Conservation (phyloP, 1,140 invertebrate species). For the Condylostylus longicornis region DNA sequence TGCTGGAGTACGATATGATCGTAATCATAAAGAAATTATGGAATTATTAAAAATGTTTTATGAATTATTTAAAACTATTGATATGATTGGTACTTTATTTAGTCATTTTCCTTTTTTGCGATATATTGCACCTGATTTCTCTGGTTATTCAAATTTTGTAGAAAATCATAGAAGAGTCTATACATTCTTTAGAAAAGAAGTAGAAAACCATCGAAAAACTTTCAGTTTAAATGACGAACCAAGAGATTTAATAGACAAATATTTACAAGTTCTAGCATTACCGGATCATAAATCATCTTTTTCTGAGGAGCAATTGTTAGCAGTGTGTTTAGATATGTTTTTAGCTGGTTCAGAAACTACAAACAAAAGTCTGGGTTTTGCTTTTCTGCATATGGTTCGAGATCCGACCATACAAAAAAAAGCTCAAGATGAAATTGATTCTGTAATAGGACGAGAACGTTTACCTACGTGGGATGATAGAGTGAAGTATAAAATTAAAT, state of each 20-base stretch:
- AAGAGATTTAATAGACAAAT: constrained; percentile 74
- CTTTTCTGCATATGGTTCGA: constrained; percentile 59
- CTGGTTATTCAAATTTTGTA: constrained; percentile 59
- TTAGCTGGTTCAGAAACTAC: constrained; percentile 74
- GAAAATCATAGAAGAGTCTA: constrained; percentile 52
- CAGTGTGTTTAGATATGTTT: constrained; percentile 65
- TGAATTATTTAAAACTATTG: constrained; percentile 51
- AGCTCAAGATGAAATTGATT: constrained; percentile 66
- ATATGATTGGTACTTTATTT: constrained; percentile 62
- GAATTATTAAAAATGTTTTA: constrained; percentile 51
- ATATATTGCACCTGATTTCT: constrained; percentile 54
- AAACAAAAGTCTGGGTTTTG: constrained; percentile 57
- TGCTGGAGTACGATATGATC: constrained; percentile 53
- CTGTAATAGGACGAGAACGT: constrained; percentile 49
- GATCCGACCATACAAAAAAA: constrained; percentile 64
- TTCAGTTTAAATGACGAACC: constrained; percentile 44
- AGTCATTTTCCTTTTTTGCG: constrained; percentile 63
- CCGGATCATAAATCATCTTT: constrained; percentile 34
- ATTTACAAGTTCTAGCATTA: constrained; percentile 49
- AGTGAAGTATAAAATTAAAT: constrained; percentile 10
- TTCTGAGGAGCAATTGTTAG: constrained; percentile 53
- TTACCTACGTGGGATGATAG: constrained; percentile 53
- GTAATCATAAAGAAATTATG: constrained; percentile 49
- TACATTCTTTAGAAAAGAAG: constrained; percentile 52
- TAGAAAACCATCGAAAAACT: constrained; percentile 54